phyloP scores from a whole-genome alignment of 1,140 invertebrate genomes.

The Bombyx mandarina region DNA sequence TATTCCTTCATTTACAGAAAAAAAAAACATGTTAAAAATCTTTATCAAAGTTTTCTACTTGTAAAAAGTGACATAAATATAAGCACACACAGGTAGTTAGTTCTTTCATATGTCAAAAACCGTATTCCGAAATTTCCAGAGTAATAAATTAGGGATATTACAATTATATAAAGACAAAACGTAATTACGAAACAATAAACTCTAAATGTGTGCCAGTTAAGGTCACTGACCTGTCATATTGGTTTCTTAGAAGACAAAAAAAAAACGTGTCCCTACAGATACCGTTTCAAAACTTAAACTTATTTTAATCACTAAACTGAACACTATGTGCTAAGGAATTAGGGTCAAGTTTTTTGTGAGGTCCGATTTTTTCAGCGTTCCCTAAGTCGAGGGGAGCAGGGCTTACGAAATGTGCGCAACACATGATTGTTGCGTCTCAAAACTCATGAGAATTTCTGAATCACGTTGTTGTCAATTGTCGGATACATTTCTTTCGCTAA shows the following conservation, averaged over 20 bases:
- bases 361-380: constrained; percentile 50
- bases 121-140: no score
- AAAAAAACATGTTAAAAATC: no score
- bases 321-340: constrained; percentile 12
- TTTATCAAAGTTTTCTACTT: no score
- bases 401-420: constrained; percentile 45
- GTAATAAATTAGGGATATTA: no score
- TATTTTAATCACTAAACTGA: neutral
- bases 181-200: constrained; percentile 1
- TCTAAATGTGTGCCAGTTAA: constrained; percentile 21
- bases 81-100: no score
- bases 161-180: no score
- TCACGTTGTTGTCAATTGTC: constrained; percentile 18
- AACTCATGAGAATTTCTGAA: constrained; percentile 63
- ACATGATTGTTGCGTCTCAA: constrained; percentile 36
- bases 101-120: no score
- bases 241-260: constrained; percentile 20
- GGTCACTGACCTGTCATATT: constrained; percentile 40
- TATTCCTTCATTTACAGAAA: no score
- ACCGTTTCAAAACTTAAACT: constrained; percentile 7
- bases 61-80: no score
- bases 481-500: no score
- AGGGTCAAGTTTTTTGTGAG: constrained; percentile 28
- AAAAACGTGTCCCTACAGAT: constrained; percentile 28
- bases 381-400: constrained; percentile 42